phyloP scores from a whole-genome alignment of 2,888 invertebrate species.

The Apeira syringaria region DNA sequence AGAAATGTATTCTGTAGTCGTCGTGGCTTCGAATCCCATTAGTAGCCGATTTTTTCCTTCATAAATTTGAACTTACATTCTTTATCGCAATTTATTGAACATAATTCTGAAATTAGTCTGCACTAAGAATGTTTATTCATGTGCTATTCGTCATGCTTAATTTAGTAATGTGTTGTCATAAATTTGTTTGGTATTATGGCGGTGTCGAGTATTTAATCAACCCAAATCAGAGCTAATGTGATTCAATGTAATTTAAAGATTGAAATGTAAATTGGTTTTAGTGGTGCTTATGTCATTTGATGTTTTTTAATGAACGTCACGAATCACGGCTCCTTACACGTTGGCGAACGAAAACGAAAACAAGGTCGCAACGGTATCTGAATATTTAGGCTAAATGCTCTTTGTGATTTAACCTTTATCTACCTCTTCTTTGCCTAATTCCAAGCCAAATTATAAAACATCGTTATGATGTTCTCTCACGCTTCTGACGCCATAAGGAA shows the following conservation, averaged over 20 bases:
- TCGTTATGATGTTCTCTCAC: too few species aligned
- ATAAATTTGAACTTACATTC: too few species aligned
- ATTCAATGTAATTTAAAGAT: slow-evolving; percentile 18
- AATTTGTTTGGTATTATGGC: slow-evolving; percentile 17
- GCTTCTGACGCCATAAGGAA: too few species aligned
- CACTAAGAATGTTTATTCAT: too few species aligned
- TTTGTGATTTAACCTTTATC: slow-evolving; percentile 36
- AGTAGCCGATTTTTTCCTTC: too few species aligned
- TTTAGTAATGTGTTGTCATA: slow-evolving; percentile 25
- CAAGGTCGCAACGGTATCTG: slow-evolving; percentile 74
- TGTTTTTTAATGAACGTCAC: slow-evolving; percentile 49
- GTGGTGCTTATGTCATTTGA: slow-evolving; percentile 52
- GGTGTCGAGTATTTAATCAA: slow-evolving; percentile 24
- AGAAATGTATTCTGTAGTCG: too few species aligned
- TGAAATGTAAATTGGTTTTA: slow-evolving; percentile 17
- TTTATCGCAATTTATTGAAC: too few species aligned
- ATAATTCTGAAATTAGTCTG: too few species aligned
- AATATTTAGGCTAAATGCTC: slow-evolving; percentile 58
- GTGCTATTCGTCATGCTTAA: slow-evolving; percentile 23
- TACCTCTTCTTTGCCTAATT: too few species aligned
- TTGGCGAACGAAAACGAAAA: slow-evolving; percentile 72
- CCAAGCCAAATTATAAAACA: too few species aligned
- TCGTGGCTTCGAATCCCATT: too few species aligned
- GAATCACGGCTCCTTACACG: slow-evolving; percentile 35
- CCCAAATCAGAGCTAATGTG: slow-evolving; percentile 25